Base-by-base conservation (phyloP, 2,888 invertebrate species). In the Cerastoderma edule region DNA sequence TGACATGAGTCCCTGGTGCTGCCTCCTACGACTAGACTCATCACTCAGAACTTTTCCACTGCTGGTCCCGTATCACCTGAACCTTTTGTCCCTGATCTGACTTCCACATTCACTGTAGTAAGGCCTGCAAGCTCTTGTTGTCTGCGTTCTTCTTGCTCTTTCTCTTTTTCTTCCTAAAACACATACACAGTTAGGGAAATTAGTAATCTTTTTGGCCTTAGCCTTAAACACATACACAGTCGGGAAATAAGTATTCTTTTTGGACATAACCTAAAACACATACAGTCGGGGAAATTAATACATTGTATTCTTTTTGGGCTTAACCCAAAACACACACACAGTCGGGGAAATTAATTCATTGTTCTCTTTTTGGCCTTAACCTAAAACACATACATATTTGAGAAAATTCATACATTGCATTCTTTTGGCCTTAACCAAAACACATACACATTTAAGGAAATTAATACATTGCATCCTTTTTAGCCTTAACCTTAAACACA, bases 161-260 rank as follows among this genome's bases (percentile, higher is more conserved):
- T 56, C 35, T 67, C 67, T 44, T 67, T 56, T 27, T 67, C 67
- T 24, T 67, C 67, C 67, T 67, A 24, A 30, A 66, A 6, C 13
- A 8, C 35, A 64, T 35, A 60, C 6, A n/a, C 56, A 56, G 8
- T 30, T 30, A 16, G 6, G 8, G 8, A 16, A 6, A n/a, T 8
- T 24, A 8, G 6, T 16, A 6, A 6, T 8, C 8, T 53, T 8
- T 13, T 39, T 8, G 39, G 39, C 39, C 8, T 16, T 39, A 16
- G 16, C 8, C 16, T 39, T 39, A 8, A 39, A 16, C 8, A 39
- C 8, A 13, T 39, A 8, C 16, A 39, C 16, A 39, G 16, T 39
- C 16, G 39, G 16, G 8, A 39, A 39, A 39, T 16, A 13, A 39
- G 10, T 13, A 16, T 39, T 16, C 16, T 13, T 16, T 50, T 50